Evolutionary conservation across 2,888 invertebrate genomes (phyloP), one percentile per base, ranked within the genome.

Genomic region (Hypomecis atomaria): DNA sequence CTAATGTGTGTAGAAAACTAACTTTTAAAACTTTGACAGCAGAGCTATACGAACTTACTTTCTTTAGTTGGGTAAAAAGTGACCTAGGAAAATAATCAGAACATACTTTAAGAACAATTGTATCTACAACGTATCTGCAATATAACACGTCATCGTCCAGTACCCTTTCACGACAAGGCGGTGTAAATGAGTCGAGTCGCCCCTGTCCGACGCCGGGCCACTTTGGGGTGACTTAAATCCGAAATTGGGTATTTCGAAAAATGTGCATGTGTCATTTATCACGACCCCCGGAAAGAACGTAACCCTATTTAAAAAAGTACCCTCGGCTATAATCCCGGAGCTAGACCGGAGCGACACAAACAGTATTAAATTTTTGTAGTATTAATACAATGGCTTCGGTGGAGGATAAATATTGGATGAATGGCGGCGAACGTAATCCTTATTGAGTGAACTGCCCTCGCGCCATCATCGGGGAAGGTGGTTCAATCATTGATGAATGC

Each of bases 211-310:
- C 86, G 83, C 85, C 84, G 81, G 88, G 88, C 92, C 90, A 93
- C 93, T 93, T 93, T 93, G 90, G 93, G 93, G 92, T 89, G 92
- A 93, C 92, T 93, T 93, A 93, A 93, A 93, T 93, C 93, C 92
- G 89, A 93, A 93, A 93, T 93, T 93, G 93, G 93, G 93, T 93
- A 93, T 93, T 93, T 93, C 90, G 92, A 91, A 91, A 90, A 92
- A 92, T 92, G 92, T 92, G 92, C 93, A 93, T 93, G 93, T 93
- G 93, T 93, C 93, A 93, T 93, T 93, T 93, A 93, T 93, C 93
- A 93, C 90, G 83, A 88, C 90, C 90, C 92, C 88, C 87, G 87
- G 86, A 86, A 90, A 90, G 87, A 89, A 82, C 81, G 84, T 90
- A 90, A 90, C 92, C 92, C 92, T 90, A 90, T 92, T 92, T 90